phyloP scores from a whole-genome alignment of 2,797 vertebrate genomes.

The Oryzias dopingdopingensis region DNA sequence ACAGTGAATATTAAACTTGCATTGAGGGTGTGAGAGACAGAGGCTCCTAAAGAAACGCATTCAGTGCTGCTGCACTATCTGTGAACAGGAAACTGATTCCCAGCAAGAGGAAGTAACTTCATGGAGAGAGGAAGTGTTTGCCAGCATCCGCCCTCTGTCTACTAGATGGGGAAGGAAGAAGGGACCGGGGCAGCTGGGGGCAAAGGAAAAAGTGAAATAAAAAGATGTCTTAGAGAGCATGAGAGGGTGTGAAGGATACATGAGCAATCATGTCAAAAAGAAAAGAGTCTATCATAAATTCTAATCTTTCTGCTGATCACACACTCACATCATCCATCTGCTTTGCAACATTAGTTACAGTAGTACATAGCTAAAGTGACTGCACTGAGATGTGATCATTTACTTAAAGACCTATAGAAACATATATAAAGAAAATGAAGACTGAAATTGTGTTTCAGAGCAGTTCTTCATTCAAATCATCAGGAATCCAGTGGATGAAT shows the following conservation, averaged over 20 bases:
- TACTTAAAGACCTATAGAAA: too few relatives aligned
- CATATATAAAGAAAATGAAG: too few relatives aligned
- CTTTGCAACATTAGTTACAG: too few relatives aligned
- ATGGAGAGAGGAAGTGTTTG: slow-evolving; percentile 81
- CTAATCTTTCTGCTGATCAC: slow-evolving; percentile 6
- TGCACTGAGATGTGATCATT: too few relatives aligned
- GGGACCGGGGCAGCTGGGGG: slow-evolving; percentile 6
- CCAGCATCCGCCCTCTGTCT: slow-evolving; percentile 82
- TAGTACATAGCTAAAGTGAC: too few relatives aligned
- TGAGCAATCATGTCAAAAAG: slow-evolving; percentile 14
- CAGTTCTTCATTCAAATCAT: too few relatives aligned
- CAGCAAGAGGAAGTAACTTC: slow-evolving; percentile 75
- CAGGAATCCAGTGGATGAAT: too few relatives aligned
- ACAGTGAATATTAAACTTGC: too few relatives aligned
- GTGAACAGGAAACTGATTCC: slow-evolving; percentile 76
- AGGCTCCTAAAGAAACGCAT: slow-evolving; percentile 58
- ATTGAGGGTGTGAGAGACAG: neutral
- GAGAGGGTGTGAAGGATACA: slow-evolving; percentile 6
- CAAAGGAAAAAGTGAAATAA: slow-evolving; percentile 15
- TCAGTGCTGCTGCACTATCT: slow-evolving; percentile 57
- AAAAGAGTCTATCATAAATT: slow-evolving; percentile 11
- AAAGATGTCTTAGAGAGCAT: slow-evolving; percentile 30
- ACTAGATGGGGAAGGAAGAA: slow-evolving; percentile 68
- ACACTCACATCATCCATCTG: neutral
- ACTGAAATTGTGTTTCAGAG: too few relatives aligned